Percentiles rank a stretch among this genome's conserved stretches.
These are phyloP conservation scores for Chromobotia macracanthus DNA, from an alignment of 2,797 vertebrate species.

Conservation along the genomic window DNA sequence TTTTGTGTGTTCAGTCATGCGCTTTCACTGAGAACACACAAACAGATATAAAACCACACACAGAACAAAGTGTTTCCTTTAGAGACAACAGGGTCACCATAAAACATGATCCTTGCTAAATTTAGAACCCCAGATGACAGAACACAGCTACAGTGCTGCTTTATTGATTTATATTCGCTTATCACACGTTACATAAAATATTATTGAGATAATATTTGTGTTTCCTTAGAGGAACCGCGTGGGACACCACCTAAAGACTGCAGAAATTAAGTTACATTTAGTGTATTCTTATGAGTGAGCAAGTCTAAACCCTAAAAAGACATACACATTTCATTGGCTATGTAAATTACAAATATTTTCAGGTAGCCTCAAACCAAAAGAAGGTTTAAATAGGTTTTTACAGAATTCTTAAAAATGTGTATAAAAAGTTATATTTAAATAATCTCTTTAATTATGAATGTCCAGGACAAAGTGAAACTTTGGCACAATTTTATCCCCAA, in stretches of 20 bases:
- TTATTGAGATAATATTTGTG: conserved; percentile 21
- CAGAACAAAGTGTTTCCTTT: conserved; percentile 50
- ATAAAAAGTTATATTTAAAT: no score
- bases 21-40: conserved; percentile 37
- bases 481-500: no score
- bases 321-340: no score
- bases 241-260: background rate
- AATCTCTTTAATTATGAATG: no score
- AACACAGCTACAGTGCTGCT: background rate
- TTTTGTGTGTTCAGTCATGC: conserved; percentile 45
- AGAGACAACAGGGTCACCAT: conserved; percentile 37
- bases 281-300: no score
- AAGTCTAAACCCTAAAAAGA: background rate
- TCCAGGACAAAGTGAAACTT: no score
- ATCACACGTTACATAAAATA: conserved; percentile 28
- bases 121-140: conserved; percentile 49
- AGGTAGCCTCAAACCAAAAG: no score
- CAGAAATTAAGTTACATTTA: no score
- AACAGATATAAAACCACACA: conserved; percentile 25
- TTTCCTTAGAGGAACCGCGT: conserved; percentile 4
- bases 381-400: no score
- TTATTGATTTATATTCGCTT: conserved; percentile 33
- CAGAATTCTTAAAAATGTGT: no score
- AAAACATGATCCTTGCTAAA: conserved; percentile 46
- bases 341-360: no score